Evolutionary conservation across 2,888 invertebrate genomes (phyloP), one percentile per base, ranked within the genome.

Genomic region (Andrena bucephala): DNA sequence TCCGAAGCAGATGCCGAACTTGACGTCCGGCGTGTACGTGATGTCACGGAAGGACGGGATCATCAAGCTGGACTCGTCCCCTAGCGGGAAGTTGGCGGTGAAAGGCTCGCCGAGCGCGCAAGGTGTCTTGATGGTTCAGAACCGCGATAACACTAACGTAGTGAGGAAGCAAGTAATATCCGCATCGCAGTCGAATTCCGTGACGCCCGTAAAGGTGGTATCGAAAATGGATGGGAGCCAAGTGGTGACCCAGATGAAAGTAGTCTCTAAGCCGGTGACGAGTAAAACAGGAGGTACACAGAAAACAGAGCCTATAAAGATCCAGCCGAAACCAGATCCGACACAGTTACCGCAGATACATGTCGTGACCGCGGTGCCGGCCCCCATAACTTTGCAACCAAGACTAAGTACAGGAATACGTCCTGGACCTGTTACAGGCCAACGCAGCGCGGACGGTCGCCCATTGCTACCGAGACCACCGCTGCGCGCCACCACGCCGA

Each of bases 21-120:
- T 95, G 70, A 94, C 95, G 87, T 94, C 95, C 89, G 96, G 96
- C 87, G 96, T 97, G 54, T 97, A 97, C 91, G 96, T 97, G 74
- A 96, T 97, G 96, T 96, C 97, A 8, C 96, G 96, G 93, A 97
- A 96, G 87, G 96, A 96, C 52, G 97, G 96, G 59, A 96, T 96
- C 70, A 96, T 96, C 92, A 96, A 96, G 92, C 94, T 96, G 74
- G 96, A 96, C 91, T 96, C 96, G 0, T 95, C 96, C 0, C 95
- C 95, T 0, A 95, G 95, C 85, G 91, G 90, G 8, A 94, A 94
- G 81, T 84, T 93, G 4, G 88, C 90, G 2, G 89, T 95, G 72
- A 96, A 96, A 90, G 94, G 95, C n/a, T 84, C 91, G 1, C 80
- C 89, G 0, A 81, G 85, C 0, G 67, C 89, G 2, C 91, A 91